Base-by-base conservation (phyloP, 2,888 invertebrate genomes). In the Drosophila affinis region DNA sequence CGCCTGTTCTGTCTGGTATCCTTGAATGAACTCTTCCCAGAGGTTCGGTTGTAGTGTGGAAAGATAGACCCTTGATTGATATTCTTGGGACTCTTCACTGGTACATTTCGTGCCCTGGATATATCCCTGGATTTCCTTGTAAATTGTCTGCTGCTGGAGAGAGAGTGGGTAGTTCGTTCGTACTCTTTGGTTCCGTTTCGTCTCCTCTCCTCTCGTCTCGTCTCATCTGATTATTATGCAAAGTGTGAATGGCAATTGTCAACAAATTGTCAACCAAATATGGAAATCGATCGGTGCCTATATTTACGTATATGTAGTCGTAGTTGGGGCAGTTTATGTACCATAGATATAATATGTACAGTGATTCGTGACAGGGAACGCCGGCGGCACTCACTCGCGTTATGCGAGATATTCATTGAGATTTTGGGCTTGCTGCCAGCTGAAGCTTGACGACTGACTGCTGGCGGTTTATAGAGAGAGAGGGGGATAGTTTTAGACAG, bases 161-260 rank as follows among this genome's bases (percentile, higher is more conserved):
- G 34, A 60, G 60, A 60, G 34, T 27, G 9, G 27, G 7, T 29
- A 29, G 29, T 0, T 29, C 2, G 29, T 34, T 53, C 21, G 21
- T 21, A 21, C 21, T 21, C 21, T 21, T 21, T 46, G 12, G 32
- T 65, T 63, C 52, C 53, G 67, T 29, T 9, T 10, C 54, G 56
- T 29, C 34, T 29, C 45, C 3, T 54, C 54, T 77, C 18, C 18
- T 18, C 18, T 18, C 53, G 67, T 29, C 12, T 10, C 54, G 56
- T 29, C 34, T 29, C 45, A 3, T 54, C 54, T 77, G 82, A 59
- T 84, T 88, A 75, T 74, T 84, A 84, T 84, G 88, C 83, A 84
- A 84, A 84, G 87, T 84, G 83, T 63, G 87, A 88, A 88, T 74
- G 77, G 88, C 84, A 86, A 87, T 83, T 83, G 82, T 83, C 82